Evolutionary conservation across 2,888 invertebrate species (phyloP), one percentile per base, ranked within the genome.

Genomic region (Polymixis lichenea): DNA sequence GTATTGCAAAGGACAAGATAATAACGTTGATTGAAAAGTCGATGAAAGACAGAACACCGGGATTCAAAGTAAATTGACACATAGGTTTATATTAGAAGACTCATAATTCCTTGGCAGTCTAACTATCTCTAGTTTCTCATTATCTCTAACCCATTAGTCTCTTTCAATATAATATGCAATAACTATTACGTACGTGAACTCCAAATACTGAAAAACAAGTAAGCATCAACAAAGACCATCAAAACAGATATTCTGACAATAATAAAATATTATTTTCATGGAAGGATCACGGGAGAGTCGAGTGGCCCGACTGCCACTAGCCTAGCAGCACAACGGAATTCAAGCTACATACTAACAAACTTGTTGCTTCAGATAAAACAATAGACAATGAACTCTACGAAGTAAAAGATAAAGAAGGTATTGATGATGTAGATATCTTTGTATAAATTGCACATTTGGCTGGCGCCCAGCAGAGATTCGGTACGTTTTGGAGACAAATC

Each of bases 251-350:
- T 92, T 90, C 93, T 91, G 89, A 89, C 87, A 80, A 89, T 91
- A 93, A 94, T 94, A 95, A 95, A 95, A 95, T 95, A 95, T 95
- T 92, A 95, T 95, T 94, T 94, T 94, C 94, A 93, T 94, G 92
- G 91, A 92, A 93, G 91, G 90, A 94, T 95, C 94, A 92, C 91
- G 86, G 93, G 90, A 92, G 93, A 92, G 93, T 94, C 88, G 84
- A 93, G 91, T 90, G 87, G 86, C 89, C 87, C 89, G 89, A 89
- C 92, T 93, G 91, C 85, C 87, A 86, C 91, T 92, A 90, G 91
- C 87, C 90, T 90, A 90, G 90, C 87, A 92, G 91, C 91, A 91
- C 92, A 89, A 90, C 90, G 91, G 92, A 94, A 94, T 95, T 94
- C 92, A 92, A 95, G 94, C 92, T 92, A 89, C 89, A 91, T 83